Conservation (phyloP, 2,113 vertebrate genomes). For the Ptychochromis oligacanthus region DNA sequence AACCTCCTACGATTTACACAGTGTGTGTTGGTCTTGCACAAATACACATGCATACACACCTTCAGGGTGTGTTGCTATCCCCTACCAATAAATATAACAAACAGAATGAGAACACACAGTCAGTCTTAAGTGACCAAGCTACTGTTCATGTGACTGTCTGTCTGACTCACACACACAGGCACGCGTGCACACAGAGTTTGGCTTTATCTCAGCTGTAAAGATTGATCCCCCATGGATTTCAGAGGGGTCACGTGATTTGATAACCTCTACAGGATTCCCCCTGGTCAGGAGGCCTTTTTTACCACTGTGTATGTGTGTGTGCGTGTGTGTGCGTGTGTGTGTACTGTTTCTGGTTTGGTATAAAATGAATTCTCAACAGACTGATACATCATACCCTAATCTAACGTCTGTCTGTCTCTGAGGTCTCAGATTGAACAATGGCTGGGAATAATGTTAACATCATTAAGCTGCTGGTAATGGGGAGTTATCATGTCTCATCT, state of each 20-base stretch:
- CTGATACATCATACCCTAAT: constrained; percentile 90
- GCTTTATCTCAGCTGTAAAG: constrained; percentile 80
- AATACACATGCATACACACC: constrained; percentile 36
- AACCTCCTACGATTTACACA: constrained; percentile 73
- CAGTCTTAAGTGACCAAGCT: constrained; percentile 65
- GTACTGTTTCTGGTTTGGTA: constrained; percentile 72
- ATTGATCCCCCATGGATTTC: constrained; percentile 88
- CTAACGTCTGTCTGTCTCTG: constrained; percentile 89
- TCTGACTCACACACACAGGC: constrained; percentile 14
- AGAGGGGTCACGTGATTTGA: constrained; percentile 89
- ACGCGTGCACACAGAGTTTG: constrained; percentile 17
- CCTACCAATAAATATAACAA: constrained; percentile 61
- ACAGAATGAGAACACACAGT: constrained; percentile 60
- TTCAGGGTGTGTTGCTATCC: constrained; percentile 57
- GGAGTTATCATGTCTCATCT: constrained; percentile 90
- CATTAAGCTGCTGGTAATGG: constrained; percentile 93
- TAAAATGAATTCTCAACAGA: constrained; percentile 93
- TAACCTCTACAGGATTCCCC: constrained; percentile 89
- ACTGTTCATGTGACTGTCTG: constrained; percentile 67
- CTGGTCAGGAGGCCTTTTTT: constrained; percentile 82
- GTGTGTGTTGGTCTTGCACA: constrained; percentile 61
- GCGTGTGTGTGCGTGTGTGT: constrained; percentile 9
- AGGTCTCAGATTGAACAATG: constrained; percentile 94
- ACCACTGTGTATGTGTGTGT: too few species aligned
- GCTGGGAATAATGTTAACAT: constrained; percentile 92